phyloP scores from a whole-genome alignment of 2,113 vertebrate genomes.

The Carassius auratus region DNA sequence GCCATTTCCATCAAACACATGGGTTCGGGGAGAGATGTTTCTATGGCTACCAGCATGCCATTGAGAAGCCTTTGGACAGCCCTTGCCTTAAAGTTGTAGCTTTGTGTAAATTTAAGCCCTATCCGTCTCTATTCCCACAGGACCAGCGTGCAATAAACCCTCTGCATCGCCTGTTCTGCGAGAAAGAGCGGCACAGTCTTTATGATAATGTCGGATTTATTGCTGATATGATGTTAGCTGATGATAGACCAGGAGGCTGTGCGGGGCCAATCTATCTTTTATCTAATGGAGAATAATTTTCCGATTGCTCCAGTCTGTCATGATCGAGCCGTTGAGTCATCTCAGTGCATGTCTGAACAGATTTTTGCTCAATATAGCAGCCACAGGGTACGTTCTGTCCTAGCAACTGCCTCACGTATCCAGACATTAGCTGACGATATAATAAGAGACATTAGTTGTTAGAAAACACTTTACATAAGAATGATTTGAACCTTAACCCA shows the following conservation, averaged over 20 bases:
- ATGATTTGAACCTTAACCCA: background rate
- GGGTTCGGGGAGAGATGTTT: too few relatives aligned
- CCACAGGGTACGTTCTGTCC: conserved; percentile 18
- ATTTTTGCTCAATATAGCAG: conserved; percentile 30
- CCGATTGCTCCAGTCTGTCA: conserved; percentile 2
- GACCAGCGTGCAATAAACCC: background rate
- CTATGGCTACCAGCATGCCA: too few relatives aligned
- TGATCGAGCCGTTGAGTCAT: conserved; percentile 24
- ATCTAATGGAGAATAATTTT: conserved; percentile 24
- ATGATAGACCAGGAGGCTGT: background rate
- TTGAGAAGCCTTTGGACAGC: conserved; percentile 15
- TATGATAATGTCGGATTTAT: conserved; percentile 23
- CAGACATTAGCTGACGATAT: background rate
- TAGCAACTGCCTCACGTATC: background rate
- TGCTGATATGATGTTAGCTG: background rate
- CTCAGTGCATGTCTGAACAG: conserved; percentile 26
- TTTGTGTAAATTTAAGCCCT: conserved; percentile 20
- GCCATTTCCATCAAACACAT: too few relatives aligned
- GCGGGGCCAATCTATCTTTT: conserved; percentile 6
- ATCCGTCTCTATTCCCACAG: background rate
- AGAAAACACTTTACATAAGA: background rate
- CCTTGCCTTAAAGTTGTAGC: conserved; percentile 20
- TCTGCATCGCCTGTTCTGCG: background rate
- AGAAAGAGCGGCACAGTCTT: background rate
- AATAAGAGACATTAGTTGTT: background rate